phyloP scores from a whole-genome alignment of 1,140 invertebrate species.

The Musca domestica region DNA sequence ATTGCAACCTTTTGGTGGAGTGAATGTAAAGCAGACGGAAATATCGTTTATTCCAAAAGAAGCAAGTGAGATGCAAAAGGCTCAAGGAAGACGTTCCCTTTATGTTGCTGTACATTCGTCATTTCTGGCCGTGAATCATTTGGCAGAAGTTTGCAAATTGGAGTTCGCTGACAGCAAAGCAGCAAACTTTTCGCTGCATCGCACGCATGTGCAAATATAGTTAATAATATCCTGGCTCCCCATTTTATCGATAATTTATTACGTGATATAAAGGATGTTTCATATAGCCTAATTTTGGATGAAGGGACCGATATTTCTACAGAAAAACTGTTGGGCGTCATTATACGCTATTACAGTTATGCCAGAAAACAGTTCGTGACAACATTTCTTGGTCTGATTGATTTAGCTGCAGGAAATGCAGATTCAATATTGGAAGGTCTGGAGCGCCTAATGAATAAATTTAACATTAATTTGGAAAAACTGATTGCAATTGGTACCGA shows the following conservation, averaged over 20 bases:
- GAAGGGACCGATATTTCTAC: not conserved
- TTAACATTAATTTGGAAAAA: not conserved
- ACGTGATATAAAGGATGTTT: not conserved
- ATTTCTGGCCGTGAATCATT: too few relatives aligned
- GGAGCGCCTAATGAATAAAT: not conserved
- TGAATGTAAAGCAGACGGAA: too few relatives aligned
- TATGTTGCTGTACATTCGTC: too few relatives aligned
- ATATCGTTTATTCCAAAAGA: too few relatives aligned
- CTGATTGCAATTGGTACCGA: constrained; percentile 2
- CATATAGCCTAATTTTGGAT: not conserved
- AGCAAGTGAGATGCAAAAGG: not conserved
- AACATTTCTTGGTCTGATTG: not conserved
- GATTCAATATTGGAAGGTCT: constrained; percentile 1
- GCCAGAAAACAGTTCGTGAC: not conserved
- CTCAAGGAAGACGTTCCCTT: constrained; percentile 1
- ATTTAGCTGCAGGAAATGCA: not conserved
- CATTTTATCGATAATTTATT: constrained; percentile 2
- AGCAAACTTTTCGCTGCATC: not conserved
- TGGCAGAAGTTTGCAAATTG: too few relatives aligned
- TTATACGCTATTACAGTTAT: not conserved
- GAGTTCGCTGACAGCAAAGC: too few relatives aligned
- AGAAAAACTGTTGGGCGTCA: not conserved
- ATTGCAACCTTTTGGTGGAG: too few relatives aligned
- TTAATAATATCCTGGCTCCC: constrained; percentile 2
- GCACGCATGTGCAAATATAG: not conserved